Evolutionary conservation across 2,888 invertebrate species (phyloP).

Genomic region (Glyphotaelius pellucidus): DNA sequence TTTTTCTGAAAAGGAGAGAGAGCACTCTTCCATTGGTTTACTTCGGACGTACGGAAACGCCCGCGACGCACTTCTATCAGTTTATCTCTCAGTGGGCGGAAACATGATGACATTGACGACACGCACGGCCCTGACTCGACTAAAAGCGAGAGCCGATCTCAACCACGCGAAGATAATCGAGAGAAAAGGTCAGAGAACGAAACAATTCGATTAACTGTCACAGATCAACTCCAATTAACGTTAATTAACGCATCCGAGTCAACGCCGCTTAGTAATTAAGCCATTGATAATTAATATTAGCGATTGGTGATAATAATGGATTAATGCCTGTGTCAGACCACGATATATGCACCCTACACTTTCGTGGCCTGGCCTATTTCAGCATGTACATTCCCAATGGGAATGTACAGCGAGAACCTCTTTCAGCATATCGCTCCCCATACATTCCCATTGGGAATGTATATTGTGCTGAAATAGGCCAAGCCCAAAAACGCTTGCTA

Average conservation of each 20-base stretch:
- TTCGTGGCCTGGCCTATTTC: too few species aligned
- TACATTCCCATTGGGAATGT: too few species aligned
- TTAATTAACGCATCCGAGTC: neutral
- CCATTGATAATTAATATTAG: neutral
- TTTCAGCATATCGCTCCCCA: too few species aligned
- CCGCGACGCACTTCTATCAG: neutral
- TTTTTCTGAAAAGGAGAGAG: too few species aligned
- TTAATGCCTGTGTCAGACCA: too few species aligned
- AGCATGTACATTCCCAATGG: too few species aligned
- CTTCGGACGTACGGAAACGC: neutral
- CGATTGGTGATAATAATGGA: neutral
- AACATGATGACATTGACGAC: neutral
- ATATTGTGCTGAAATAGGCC: too few species aligned
- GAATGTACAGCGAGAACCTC: too few species aligned
- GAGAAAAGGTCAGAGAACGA: neutral
- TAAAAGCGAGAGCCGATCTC: neutral
- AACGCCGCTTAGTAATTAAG: neutral
- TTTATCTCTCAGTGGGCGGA: neutral
- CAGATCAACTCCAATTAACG: neutral
- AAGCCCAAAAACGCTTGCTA: too few species aligned
- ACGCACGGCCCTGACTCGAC: slow-evolving; percentile 2
- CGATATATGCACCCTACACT: too few species aligned
- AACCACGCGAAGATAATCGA: neutral
- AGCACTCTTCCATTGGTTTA: neutral
- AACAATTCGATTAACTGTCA: neutral